Evolutionary conservation across 1,140 invertebrate species (phyloP), one percentile per base, ranked within the genome.

Genomic region (Aphaenogaster rudis): DNA sequence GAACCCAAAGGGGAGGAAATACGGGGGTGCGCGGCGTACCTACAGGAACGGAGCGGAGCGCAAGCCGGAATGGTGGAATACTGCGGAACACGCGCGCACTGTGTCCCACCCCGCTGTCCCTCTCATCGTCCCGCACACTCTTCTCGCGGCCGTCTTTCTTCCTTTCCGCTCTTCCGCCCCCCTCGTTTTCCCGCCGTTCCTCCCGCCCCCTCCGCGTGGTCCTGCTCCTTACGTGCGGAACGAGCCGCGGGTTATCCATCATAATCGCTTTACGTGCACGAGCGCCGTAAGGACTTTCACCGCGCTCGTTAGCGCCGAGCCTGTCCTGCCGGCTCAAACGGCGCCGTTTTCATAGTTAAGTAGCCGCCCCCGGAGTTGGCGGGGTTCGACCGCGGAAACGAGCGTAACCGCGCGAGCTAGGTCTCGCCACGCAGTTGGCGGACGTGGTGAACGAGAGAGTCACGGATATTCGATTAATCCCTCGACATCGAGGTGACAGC

Each of bases 1-100:
- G 94, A 95, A 96, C 92, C 94, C 92, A 95, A 95, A 94, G 93
- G 94, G 94, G 94, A 95, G 93, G 93, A 94, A 94, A 94, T 92
- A 92, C 90, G 90, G 93, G 92, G 92, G 92, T 86, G 92, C 92
- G 92, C 92, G 91, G 88, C 90, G 89, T 93, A 92, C 74, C 89
- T 91, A 92, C 93, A 92, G 91, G 91, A 93, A 92, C 93, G 90
- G 90, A 93, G 92, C 92, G 92, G 89, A 93, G 92, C 92, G 88
- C 88, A 87, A 84, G 80, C 86, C 86, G 91, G 90, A 90, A 93
- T 92, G 93, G 90, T 92, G 93, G 92, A 92, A 93, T 91, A 92
- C 88, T 87, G 89, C 90, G 88, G 89, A 90, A 92, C 88, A 88
- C 91, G 91, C 88, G 80, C 89, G 77, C 88, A 71, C 66, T 28